These are phyloP conservation scores for Caenorhabditis briggsae DNA, from an alignment of 1,140 invertebrate genomes.

Conservation along the genomic window DNA sequence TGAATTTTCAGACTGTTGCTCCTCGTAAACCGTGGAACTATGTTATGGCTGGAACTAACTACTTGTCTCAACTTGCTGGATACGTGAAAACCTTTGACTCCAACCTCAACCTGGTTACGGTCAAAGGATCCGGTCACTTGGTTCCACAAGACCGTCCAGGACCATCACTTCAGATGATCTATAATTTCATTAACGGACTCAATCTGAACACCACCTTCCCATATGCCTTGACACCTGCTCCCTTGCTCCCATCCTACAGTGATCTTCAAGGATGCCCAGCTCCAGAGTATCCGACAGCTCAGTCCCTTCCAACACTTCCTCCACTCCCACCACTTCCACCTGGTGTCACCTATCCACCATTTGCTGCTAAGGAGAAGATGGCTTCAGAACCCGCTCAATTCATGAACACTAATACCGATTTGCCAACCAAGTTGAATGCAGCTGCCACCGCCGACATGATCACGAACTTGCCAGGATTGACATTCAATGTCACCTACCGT, in stretches of 20 bases:
- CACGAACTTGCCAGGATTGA: conserved; percentile 59
- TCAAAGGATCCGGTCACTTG: conserved; percentile 79
- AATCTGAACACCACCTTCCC: conserved; percentile 43
- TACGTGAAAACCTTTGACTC: conserved; percentile 48
- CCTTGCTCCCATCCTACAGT: conserved; percentile 40
- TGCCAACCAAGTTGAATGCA: conserved; percentile 4
- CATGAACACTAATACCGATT: conserved; percentile 24
- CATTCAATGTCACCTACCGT: conserved; percentile 59
- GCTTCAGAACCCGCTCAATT: conserved; percentile 2
- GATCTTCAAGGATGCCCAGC: conserved; percentile 23
- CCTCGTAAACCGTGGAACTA: conserved; percentile 48
- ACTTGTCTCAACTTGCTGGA: conserved; percentile 35
- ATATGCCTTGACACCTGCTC: conserved; percentile 55
- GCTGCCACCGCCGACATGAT: conserved; percentile 56
- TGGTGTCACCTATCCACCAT: conserved; percentile 17
- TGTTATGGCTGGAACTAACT: background rate
- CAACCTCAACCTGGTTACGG: conserved; percentile 54
- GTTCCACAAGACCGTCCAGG: conserved; percentile 80
- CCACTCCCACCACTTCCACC: conserved; percentile 54
- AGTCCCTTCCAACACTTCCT: conserved; percentile 34
- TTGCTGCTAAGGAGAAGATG: conserved; percentile 30
- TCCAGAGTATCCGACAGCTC: conserved; percentile 26
- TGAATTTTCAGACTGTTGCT: background rate
- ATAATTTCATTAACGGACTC: conserved; percentile 69
- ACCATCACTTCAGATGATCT: conserved; percentile 78